Conservation (phyloP, 1,140 invertebrate genomes). For the Zaprionus camerounensis region DNA sequence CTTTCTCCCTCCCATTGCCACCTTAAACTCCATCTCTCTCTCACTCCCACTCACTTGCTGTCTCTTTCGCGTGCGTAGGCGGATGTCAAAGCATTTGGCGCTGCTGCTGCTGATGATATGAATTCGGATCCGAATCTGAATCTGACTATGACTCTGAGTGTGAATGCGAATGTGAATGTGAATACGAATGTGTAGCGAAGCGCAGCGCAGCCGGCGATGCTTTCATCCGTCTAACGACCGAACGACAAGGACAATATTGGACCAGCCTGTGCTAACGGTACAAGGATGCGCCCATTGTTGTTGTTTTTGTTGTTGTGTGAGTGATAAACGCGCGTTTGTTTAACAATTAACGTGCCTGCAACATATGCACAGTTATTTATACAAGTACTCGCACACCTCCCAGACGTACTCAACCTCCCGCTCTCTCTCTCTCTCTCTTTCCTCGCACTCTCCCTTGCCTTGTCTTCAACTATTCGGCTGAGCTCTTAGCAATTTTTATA, state of each 20-base stretch:
- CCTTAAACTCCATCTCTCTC: neutral
- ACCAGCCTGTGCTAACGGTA: slow-evolving; percentile 35
- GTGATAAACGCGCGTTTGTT: slow-evolving; percentile 78
- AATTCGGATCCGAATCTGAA: slow-evolving; percentile 27
- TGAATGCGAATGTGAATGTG: neutral
- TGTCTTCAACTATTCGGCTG: slow-evolving; percentile 22
- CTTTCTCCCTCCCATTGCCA: neutral
- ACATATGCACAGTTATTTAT: slow-evolving; percentile 63
- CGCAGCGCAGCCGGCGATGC: slow-evolving; percentile 40
- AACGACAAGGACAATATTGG: slow-evolving; percentile 69
- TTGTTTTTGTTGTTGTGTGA: slow-evolving; percentile 30
- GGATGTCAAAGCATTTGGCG: slow-evolving; percentile 57
- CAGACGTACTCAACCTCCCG: slow-evolving; percentile 5
- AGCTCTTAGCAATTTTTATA: slow-evolving; percentile 58
- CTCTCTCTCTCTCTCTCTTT: neutral
- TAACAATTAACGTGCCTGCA: slow-evolving; percentile 74
- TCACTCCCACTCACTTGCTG: neutral
- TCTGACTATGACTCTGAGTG: neutral
- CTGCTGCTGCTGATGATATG: slow-evolving; percentile 50
- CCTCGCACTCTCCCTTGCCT: neutral
- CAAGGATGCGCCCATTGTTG: slow-evolving; percentile 25
- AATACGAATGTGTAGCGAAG: slow-evolving; percentile 28
- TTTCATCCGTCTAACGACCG: slow-evolving; percentile 65
- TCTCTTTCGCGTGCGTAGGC: slow-evolving; percentile 20
- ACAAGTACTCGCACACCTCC: slow-evolving; percentile 2